Base-by-base conservation (phyloP, 2,113 vertebrate species). In the Nipponia nippon region DNA sequence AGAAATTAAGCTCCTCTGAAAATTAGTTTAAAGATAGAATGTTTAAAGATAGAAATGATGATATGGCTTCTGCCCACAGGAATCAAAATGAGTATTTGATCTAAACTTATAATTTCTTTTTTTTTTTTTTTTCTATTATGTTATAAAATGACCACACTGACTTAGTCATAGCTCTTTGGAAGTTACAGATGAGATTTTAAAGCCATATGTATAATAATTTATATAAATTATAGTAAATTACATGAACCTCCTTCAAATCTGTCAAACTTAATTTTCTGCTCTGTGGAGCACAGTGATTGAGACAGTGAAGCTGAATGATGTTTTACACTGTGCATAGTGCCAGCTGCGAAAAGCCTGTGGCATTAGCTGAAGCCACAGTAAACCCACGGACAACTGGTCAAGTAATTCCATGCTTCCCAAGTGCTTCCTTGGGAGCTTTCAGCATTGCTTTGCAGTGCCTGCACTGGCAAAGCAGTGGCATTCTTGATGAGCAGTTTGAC, bases 261-360 rank as follows among this genome's bases (percentile, higher is more conserved):
- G 98, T 97, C 97, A 90, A 89, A 96, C 76, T 97, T 96, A 97
- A 98, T 98, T 98, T 98, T 98, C 96, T 97, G 98, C 98, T 98
- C 96, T 90, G 79, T 90, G 83, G 94, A 98, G 97, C 98, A 97
- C 95, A 98, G 98, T 95, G 95, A 97, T 97, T 22, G 36, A 93
- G 94, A 96, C 87, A 82, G 95, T 91, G 83, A 95, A 98, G 97
- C 96, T 93, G 94, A 95, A 95, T 98, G 97, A 97, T 71, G 75
- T 97, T 97, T 97, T 97, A 96, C 92, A 95, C 95, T 88, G 89
- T 83, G 62, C 81, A 49, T 83, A 23, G 44, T 96, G 95, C 97
- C 97, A 97, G 69, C 95, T 96, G 92, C 91, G 95, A 95, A 80
- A 94, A 95, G 94, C 96, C 97, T 83, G 40, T 95, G 94, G 97